phyloP scores from a whole-genome alignment of 2,797 vertebrate species.

The Morus bassanus region DNA sequence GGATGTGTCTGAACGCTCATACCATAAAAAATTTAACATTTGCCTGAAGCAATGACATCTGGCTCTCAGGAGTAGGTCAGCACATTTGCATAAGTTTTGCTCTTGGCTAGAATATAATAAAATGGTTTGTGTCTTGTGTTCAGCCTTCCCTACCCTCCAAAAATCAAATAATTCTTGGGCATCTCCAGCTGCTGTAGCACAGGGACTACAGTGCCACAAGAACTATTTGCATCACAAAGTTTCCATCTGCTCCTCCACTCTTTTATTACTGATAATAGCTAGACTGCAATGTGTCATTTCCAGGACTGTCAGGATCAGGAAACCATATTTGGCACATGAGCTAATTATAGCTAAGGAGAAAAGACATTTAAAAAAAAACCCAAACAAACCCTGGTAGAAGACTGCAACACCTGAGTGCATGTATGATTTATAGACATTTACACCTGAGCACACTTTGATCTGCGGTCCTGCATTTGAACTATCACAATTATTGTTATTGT shows the following conservation, averaged over 20 bases:
- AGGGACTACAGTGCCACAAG: background rate
- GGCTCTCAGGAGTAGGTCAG: constrained; percentile 61
- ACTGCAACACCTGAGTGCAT: background rate
- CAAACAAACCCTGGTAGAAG: background rate
- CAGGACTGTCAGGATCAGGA: background rate
- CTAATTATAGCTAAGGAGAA: background rate
- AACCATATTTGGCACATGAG: background rate
- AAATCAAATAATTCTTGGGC: constrained; percentile 23
- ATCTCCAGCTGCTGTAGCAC: constrained; percentile 24
- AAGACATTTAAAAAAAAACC: background rate
- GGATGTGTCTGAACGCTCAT: constrained; percentile 33
- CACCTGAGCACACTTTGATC: background rate
- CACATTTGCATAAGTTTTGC: constrained; percentile 58
- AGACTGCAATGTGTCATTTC: background rate
- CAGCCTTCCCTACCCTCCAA: background rate
- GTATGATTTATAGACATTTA: background rate
- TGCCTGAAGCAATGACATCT: constrained; percentile 61
- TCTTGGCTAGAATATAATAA: constrained; percentile 50
- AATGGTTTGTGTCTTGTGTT: constrained; percentile 42
- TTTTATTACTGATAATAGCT: constrained; percentile 1
- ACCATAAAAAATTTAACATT: constrained; percentile 61
- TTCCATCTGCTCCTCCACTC: constrained; percentile 26
- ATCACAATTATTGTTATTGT: background rate
- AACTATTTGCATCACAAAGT: background rate
- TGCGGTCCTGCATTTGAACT: background rate